phyloP scores from a whole-genome alignment of 2,888 invertebrate genomes.

The Tetanocera ferruginea region DNA sequence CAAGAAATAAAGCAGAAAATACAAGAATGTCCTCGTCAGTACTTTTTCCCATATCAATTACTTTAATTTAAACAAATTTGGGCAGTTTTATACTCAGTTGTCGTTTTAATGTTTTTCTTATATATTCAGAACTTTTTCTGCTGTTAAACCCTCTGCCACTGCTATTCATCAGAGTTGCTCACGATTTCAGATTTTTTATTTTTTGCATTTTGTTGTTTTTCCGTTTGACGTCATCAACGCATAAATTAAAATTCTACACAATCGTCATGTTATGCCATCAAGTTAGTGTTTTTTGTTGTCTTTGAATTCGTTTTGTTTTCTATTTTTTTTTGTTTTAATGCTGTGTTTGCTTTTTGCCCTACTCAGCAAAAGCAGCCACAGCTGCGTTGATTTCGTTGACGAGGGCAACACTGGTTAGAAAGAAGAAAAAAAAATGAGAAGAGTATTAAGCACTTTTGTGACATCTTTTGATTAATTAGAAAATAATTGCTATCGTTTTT shows the following conservation, averaged over 20 bases:
- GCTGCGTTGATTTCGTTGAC: too few species aligned
- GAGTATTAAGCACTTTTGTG: not conserved
- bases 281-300: constrained; percentile 1
- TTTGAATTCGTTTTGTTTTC: not conserved
- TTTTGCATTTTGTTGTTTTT: not conserved
- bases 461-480: constrained; percentile 4
- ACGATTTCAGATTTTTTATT: not conserved
- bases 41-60: too few species aligned
- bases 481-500: not conserved
- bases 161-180: not conserved
- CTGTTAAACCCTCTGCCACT: not conserved
- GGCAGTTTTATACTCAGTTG: too few species aligned
- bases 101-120: too few species aligned
- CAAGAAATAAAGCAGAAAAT: not conserved
- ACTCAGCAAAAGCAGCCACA: too few species aligned
- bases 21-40: too few species aligned
- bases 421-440: too few species aligned
- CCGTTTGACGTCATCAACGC: constrained; percentile 7
- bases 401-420: too few species aligned
- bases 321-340: not conserved
- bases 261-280: not conserved
- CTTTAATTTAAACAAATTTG: too few species aligned
- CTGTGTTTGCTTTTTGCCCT: not conserved
- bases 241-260: not conserved
- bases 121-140: too few species aligned